Evolutionary conservation across 1,140 invertebrate genomes (phyloP), one percentile per base, ranked within the genome.

Genomic region (Doryteuthis pealeii): DNA sequence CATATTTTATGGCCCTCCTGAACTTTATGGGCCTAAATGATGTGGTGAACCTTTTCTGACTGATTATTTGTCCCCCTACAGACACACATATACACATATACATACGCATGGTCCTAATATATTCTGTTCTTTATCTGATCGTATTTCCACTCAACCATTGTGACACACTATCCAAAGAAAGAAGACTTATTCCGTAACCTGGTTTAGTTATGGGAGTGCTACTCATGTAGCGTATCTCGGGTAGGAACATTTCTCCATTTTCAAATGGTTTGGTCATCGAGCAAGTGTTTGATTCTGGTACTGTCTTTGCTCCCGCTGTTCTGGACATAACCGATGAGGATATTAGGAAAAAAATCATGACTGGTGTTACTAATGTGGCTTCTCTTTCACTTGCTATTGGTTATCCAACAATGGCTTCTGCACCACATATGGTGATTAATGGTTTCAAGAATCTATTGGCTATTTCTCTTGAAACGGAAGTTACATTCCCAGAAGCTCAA

Each of bases 201-300:
- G n/a, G n/a, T n/a, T n/a, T n/a, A n/a, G n/a, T n/a, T n/a, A n/a
- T n/a, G n/a, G n/a, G n/a, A n/a, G n/a, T n/a, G n/a, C n/a, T n/a
- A n/a, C n/a, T n/a, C n/a, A n/a, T n/a, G n/a, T n/a, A n/a, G n/a
- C n/a, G n/a, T n/a, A n/a, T n/a, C n/a, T n/a, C n/a, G n/a, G n/a
- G n/a, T n/a, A n/a, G n/a, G 91, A 98, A 98, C 91, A 98, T 99
- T 87, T 99, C 96, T 88, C 98, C 98, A 45, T 99, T 99, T 91
- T 97, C 96, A 49, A 99, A 99, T 85, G 98, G 98, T 91, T 91
- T 99, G 80, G 89, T 95, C 26, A 95, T 99, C 73, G 87, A 89
- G 78, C 85, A 90, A 92, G 94, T 78, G 94, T 99, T n/a, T n/a
- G n/a, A n/a, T n/a, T n/a, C n/a, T n/a, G n/a, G n/a, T n/a, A n/a